Percentiles rank a stretch among this genome's conserved stretches.
Conservation (phyloP, 2,797 vertebrate genomes). For the Aeoliscus strigatus region DNA sequence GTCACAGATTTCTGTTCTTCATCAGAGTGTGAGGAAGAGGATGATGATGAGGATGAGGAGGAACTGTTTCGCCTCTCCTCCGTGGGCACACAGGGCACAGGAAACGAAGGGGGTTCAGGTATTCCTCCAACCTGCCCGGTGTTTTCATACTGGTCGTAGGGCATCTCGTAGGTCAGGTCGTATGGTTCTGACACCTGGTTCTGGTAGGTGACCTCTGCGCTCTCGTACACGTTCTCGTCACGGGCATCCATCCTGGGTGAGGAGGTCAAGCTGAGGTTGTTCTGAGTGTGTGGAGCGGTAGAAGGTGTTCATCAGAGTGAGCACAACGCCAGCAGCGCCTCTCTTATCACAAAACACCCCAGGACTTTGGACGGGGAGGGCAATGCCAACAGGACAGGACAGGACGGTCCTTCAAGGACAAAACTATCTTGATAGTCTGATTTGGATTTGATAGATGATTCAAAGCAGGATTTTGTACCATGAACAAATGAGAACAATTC, state of each 20-base stretch:
- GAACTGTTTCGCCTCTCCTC: slow-evolving; percentile 27
- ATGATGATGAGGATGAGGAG: slow-evolving; percentile 33
- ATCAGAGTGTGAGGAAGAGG: slow-evolving; percentile 18
- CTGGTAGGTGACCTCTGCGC: slow-evolving; percentile 7
- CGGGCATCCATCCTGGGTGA: slow-evolving; percentile 34
- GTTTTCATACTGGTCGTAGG: slow-evolving; percentile 23
- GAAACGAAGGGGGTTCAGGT: slow-evolving; percentile 23
- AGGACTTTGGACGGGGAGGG: slow-evolving; percentile 58
- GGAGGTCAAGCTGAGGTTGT: slow-evolving; percentile 1
- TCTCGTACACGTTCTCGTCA: slow-evolving; percentile 35
- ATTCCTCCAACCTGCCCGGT: neutral
- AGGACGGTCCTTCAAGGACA: slow-evolving; percentile 33
- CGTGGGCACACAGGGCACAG: neutral
- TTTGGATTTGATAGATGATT: neutral
- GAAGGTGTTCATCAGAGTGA: slow-evolving; percentile 30
- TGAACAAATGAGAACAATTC: too few species aligned
- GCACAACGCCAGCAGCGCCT: slow-evolving; percentile 1
- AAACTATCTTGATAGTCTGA: neutral
- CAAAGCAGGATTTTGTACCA: too few species aligned
- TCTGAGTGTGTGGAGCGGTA: neutral
- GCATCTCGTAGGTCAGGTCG: slow-evolving; percentile 1
- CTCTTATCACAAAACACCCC: slow-evolving; percentile 38
- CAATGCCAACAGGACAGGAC: slow-evolving; percentile 9
- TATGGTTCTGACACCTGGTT: slow-evolving; percentile 13
- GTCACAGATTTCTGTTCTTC: slow-evolving; percentile 7